phyloP scores from a whole-genome alignment of 2,113 vertebrate genomes.

The Aphelocoma coerulescens region DNA sequence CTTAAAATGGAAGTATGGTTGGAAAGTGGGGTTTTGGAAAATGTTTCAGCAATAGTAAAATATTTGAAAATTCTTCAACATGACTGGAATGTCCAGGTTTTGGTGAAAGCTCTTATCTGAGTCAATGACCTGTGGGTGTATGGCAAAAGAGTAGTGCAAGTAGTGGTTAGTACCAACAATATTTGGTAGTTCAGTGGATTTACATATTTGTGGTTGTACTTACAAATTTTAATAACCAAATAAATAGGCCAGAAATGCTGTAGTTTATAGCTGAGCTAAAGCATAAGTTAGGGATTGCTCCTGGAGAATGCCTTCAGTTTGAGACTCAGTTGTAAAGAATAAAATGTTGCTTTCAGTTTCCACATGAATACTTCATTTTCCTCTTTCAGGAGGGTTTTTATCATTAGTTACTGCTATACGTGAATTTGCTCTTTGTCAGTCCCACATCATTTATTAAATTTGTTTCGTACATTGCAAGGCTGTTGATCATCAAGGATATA shows the following conservation, averaged over 20 bases:
- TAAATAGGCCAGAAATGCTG: background rate
- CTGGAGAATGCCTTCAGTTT: background rate
- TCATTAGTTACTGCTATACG: background rate
- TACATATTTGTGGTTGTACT: background rate
- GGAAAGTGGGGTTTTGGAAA: background rate
- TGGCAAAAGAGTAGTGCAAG: background rate
- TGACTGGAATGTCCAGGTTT: background rate
- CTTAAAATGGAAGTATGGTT: constrained; percentile 1
- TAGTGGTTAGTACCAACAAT: background rate
- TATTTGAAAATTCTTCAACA: background rate
- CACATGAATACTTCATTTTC: background rate
- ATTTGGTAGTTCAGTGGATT: background rate
- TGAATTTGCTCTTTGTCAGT: background rate
- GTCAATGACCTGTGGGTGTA: background rate
- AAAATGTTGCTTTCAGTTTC: background rate
- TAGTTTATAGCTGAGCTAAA: background rate
- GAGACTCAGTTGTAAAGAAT: background rate
- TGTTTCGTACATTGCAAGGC: background rate
- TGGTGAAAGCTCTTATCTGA: background rate
- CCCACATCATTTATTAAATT: background rate
- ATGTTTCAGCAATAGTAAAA: background rate
- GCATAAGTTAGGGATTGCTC: background rate
- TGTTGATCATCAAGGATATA: background rate
- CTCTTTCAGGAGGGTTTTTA: background rate
- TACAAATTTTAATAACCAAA: background rate